phyloP scores from a whole-genome alignment of 1,140 invertebrate species.

The Ditylenchus dipsaci region DNA sequence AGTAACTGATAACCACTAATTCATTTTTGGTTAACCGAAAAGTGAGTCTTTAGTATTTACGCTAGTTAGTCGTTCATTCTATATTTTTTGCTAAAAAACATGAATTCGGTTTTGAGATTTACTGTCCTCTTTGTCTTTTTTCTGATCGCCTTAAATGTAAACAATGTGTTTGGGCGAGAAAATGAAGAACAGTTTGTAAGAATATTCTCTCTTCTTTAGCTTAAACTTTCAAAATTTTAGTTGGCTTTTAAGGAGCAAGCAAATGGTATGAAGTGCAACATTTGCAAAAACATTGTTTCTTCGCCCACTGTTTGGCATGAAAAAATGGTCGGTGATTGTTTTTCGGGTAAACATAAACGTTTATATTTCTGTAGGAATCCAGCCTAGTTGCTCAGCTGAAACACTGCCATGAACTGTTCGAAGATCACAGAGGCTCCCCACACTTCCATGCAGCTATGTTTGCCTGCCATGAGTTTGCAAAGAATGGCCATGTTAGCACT shows the following conservation, averaged over 20 bases:
- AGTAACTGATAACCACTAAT: too few relatives aligned
- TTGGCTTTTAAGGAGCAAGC: background rate
- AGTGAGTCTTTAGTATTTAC: too few relatives aligned
- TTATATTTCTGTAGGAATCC: background rate
- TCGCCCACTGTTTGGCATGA: background rate
- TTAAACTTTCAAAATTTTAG: background rate
- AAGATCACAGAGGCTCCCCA: background rate
- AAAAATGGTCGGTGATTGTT: background rate
- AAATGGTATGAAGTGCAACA: background rate
- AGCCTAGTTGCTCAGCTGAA: background rate
- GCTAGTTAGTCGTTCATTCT: too few relatives aligned
- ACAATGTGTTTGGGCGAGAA: too few relatives aligned
- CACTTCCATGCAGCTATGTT: background rate
- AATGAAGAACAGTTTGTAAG: too few relatives aligned
- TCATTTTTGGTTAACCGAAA: too few relatives aligned
- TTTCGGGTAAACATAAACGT: background rate
- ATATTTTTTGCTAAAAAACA: too few relatives aligned
- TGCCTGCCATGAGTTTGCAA: background rate
- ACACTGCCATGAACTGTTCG: background rate
- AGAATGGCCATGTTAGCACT: too few relatives aligned
- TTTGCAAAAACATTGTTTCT: background rate
- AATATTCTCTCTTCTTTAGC: too few relatives aligned
- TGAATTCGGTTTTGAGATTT: too few relatives aligned
- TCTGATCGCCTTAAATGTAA: too few relatives aligned
- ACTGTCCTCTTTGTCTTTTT: too few relatives aligned